These are phyloP conservation scores for Dendronephthya gigantea DNA, from an alignment of 64 coral and sea anemone species.

Conservation along the genomic window DNA sequence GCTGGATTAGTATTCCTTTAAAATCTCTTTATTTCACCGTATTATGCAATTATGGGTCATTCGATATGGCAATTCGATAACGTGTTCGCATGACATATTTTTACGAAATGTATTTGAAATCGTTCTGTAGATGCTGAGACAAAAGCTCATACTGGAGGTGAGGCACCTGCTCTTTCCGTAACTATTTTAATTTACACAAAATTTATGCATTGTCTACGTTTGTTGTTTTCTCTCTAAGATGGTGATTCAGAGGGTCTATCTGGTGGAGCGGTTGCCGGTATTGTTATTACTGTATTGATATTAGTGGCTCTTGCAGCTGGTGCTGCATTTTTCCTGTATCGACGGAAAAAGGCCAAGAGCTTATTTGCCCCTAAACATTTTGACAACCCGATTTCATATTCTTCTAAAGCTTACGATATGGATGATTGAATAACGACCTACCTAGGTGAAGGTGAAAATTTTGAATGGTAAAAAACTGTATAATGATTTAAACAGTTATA, in stretches of 20 bases:
- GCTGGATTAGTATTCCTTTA: too few relatives aligned
- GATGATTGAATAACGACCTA: not conserved
- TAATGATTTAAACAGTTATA: too few relatives aligned
- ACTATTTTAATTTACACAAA: too few relatives aligned
- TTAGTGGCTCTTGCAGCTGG: not conserved
- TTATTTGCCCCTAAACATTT: conserved; percentile 4
- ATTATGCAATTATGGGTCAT: too few relatives aligned
- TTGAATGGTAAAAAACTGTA: too few relatives aligned
- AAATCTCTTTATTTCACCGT: too few relatives aligned
- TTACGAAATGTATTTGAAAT: too few relatives aligned
- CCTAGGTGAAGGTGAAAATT: too few relatives aligned
- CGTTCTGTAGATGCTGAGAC: not conserved
- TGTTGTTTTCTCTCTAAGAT: too few relatives aligned
- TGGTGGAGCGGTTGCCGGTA: not conserved
- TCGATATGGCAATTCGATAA: too few relatives aligned
- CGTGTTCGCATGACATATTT: too few relatives aligned
- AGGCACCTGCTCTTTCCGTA: not conserved
- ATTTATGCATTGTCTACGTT: too few relatives aligned
- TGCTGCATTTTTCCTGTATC: not conserved
- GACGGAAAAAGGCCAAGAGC: not conserved
- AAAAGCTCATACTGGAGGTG: not conserved
- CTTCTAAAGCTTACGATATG: conserved; percentile 17
- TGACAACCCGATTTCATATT: conserved; percentile 9
- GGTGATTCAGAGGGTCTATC: not conserved
- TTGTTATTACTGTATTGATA: not conserved